phyloP scores from a whole-genome alignment of 1,140 invertebrate species.

The Drosophila grimshawi region DNA sequence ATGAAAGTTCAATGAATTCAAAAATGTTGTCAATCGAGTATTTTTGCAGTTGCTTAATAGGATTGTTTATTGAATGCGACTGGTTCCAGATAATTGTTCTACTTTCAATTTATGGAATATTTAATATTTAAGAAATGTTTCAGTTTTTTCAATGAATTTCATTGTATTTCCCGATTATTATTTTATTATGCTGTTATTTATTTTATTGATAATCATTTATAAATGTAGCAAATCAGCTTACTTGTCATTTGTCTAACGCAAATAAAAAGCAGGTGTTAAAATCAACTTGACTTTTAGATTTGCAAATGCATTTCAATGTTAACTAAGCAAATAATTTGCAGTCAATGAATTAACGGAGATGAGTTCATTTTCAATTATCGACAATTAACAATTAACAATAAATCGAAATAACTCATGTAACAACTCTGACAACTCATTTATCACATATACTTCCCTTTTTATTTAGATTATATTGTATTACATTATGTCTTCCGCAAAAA shows the following conservation, averaged over 20 bases:
- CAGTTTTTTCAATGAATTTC: background rate
- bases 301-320: constrained; percentile 5
- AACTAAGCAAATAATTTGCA: constrained; percentile 50
- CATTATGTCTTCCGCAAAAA: background rate
- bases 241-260: background rate
- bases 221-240: background rate
- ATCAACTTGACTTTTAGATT: background rate
- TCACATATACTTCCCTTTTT: background rate
- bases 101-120: too few relatives aligned
- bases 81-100: background rate
- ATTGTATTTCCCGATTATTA: background rate
- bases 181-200: background rate
- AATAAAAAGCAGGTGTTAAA: background rate
- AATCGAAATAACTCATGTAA: too few relatives aligned
- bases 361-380: constrained; percentile 8
- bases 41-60: background rate
- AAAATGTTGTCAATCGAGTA: background rate
- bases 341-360: constrained; percentile 41
- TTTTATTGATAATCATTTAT: background rate
- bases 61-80: background rate
- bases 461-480: background rate
- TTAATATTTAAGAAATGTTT: too few relatives aligned
- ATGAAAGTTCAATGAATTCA: constrained; percentile 11
- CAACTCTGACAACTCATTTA: constrained; percentile 7
- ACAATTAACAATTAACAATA: too few relatives aligned